These are phyloP conservation scores for Prionchulus punctatus DNA, from an alignment of 2,888 invertebrate genomes.

Conservation along the genomic window DNA sequence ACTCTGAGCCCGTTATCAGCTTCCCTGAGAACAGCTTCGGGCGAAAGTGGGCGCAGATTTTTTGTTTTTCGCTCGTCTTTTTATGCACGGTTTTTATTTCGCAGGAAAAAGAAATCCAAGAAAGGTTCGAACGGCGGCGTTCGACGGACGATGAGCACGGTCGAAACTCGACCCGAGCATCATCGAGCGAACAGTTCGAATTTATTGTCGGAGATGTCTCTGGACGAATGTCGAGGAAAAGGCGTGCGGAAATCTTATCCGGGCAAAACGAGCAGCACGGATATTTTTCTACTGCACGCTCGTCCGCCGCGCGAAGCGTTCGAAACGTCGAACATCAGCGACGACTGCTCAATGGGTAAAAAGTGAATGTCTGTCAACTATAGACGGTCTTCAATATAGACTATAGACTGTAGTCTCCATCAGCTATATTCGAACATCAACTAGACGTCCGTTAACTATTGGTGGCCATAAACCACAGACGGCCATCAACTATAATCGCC, in stretches of 20 bases:
- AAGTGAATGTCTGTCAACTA: no score
- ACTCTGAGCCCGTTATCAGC: background rate
- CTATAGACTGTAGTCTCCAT: no score
- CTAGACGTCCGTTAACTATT: no score
- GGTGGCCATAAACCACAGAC: no score
- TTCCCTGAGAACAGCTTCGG: background rate
- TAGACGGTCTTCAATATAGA: no score
- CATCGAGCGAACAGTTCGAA: background rate
- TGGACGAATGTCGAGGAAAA: constrained; percentile 11
- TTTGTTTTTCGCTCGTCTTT: background rate
- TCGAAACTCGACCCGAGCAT: background rate
- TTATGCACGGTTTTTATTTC: background rate
- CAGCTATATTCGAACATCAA: no score
- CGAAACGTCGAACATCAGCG: no score
- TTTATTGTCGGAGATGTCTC: constrained; percentile 8
- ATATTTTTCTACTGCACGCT: constrained; percentile 14
- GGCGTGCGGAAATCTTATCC: constrained; percentile 17
- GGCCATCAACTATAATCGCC: no score
- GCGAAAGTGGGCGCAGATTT: background rate
- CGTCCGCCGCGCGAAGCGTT: no score
- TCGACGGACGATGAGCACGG: constrained; percentile 3
- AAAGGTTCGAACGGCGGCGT: background rate
- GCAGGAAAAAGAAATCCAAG: background rate
- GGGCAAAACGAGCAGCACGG: constrained; percentile 14
- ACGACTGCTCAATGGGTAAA: no score